Evolutionary conservation across 2,113 vertebrate species (phyloP), one percentile per base, ranked within the genome.

Genomic region (Pica pica): DNA sequence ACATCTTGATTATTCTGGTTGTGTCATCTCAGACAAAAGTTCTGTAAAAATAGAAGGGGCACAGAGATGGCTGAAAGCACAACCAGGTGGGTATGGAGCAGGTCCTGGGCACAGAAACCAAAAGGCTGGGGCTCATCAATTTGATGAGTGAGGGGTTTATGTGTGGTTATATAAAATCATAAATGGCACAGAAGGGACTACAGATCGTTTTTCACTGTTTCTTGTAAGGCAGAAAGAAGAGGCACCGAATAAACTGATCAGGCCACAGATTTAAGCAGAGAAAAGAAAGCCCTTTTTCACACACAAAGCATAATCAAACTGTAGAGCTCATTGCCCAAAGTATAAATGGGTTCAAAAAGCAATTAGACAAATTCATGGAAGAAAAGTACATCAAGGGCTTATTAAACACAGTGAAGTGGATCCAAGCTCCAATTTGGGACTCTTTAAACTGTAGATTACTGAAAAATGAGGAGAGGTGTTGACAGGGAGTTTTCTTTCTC

Each of bases 301-400:
- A 63, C 33, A 95, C 73, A 95, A 96, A 95, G 89, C 87, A 78
- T 81, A 95, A 97, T 94, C 91, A 94, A 91, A 91, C 47, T 15
- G 5, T 53, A 91, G 89, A 89, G 83, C 96, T 96, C 91, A 86
- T 78, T 96, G 94, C 91, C 86, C 83, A 87, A 92, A 96, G 73
- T 87, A 91, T 84, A 93, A 97, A 94, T 49, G 93, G 83, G 95
- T 95, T 97, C 94, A 97, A 93, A 91, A 95, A 97, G 94, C 95
- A 97, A 97, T 97, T 96, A 97, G 87, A 93, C 89, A 96, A 94
- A 96, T 95, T 95, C 93, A 94, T 94, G 91, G 89, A 94, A 95
- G 91, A 96, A 94, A 94, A 95, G 93, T 92, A 95, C 94, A 94
- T 95, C 86, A 94, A 95, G 86, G 83, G 83, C 95, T 97, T 97